Conservation (phyloP, 2,888 invertebrate genomes). For the Drosophila macrospina region DNA sequence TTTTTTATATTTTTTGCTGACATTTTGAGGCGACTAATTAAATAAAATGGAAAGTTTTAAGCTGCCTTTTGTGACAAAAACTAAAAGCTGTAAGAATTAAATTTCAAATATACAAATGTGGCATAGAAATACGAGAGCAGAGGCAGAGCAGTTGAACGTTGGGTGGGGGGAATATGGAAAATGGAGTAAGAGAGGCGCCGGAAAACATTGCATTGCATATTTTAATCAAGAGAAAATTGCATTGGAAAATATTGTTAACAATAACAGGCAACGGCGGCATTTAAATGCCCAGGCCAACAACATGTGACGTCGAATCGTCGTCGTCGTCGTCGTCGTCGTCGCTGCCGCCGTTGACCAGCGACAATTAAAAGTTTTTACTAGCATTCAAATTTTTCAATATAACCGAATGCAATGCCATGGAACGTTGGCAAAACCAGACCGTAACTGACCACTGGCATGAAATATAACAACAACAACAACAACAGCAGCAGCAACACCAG, state of each 20-base stretch:
- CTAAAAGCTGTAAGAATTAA: constrained; percentile 29
- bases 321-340: constrained; percentile 9
- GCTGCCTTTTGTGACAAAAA: constrained; percentile 10
- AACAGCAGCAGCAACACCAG: constrained; percentile 25
- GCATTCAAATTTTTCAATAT: constrained; percentile 81
- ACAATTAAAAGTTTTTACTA: constrained; percentile 80
- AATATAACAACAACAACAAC: constrained; percentile 34
- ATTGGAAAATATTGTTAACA: constrained; percentile 80
- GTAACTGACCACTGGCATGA: constrained; percentile 66
- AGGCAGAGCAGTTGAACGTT: background rate
- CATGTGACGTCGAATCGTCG: constrained; percentile 47
- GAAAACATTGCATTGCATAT: constrained; percentile 78
- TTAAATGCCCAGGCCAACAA: constrained; percentile 64
- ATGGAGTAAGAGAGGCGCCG: constrained; percentile 33
- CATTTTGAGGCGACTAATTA: constrained; percentile 26
- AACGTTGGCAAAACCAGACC: constrained; percentile 51
- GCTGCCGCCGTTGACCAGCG: constrained; percentile 47
- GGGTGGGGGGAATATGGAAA: background rate
- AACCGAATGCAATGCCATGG: constrained; percentile 64
- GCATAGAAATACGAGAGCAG: constrained; percentile 35
- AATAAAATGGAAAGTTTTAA: constrained; percentile 48
- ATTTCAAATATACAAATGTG: constrained; percentile 28
- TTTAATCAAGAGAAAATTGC: constrained; percentile 78
- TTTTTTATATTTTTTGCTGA: constrained; percentile 5
- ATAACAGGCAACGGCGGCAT: constrained; percentile 70